phyloP scores from a whole-genome alignment of 1,140 invertebrate genomes.

The Helicorthomorpha holstii region DNA sequence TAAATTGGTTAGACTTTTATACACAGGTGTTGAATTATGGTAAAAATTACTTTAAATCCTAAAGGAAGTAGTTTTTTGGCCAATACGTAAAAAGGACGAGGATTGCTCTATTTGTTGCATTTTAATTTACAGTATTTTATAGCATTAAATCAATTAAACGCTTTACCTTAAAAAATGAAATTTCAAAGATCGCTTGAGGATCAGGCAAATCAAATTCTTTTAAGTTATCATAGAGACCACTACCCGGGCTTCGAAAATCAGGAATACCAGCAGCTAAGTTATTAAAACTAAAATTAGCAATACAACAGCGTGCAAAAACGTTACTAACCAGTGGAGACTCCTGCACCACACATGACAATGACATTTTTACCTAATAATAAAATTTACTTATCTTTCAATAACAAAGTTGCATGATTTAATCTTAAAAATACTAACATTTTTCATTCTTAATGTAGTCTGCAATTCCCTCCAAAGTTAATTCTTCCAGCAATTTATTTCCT shows the following conservation, averaged over 20 bases:
- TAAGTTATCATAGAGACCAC: constrained; percentile 81
- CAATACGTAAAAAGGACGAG: constrained; percentile 67
- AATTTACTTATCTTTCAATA: background rate
- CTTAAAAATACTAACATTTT: constrained; percentile 36
- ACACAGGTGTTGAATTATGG: constrained; percentile 2
- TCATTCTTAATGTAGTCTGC: constrained; percentile 49
- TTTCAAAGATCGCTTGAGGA: constrained; percentile 91
- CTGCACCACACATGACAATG: constrained; percentile 82
- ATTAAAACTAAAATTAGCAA: constrained; percentile 16
- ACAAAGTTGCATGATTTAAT: background rate
- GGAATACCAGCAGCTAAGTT: constrained; percentile 76
- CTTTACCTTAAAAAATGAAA: constrained; percentile 35
- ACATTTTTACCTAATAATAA: constrained; percentile 38
- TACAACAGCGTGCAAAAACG: background rate
- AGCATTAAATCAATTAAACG: constrained; percentile 6
- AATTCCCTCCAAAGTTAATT: constrained; percentile 45
- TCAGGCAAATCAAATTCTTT: constrained; percentile 79
- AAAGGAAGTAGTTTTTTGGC: constrained; percentile 74
- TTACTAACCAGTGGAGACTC: constrained; percentile 79
- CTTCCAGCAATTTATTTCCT: constrained; percentile 27
- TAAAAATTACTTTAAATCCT: constrained; percentile 36
- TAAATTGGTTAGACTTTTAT: background rate
- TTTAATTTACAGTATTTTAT: constrained; percentile 6
- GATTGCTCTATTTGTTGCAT: constrained; percentile 45
- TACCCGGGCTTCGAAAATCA: constrained; percentile 77